A percentile compares a stretch with the other conserved stretches of the same genome.
phyloP scores from a whole-genome alignment of 2,113 vertebrate genomes.

The Apteryx mantelli region DNA sequence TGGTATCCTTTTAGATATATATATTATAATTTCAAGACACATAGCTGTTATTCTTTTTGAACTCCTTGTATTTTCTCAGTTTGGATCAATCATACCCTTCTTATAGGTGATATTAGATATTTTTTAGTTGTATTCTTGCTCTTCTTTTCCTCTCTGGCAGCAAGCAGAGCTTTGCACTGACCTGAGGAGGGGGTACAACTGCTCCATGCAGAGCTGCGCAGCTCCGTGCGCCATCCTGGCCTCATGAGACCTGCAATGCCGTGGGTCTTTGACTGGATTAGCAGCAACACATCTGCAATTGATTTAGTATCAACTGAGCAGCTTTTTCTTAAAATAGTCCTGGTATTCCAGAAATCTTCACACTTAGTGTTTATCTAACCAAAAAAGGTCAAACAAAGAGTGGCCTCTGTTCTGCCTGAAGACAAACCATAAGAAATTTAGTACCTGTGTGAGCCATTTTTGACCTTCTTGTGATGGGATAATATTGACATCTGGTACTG shows the following conservation, averaged over 20 bases:
- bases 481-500: neutral
- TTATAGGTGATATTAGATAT: neutral
- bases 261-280: neutral
- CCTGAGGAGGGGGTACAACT: neutral
- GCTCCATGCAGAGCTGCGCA: neutral
- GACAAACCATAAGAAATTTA: neutral
- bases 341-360: neutral
- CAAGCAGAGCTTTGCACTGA: neutral
- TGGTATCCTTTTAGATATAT: neutral
- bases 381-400: neutral
- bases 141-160: conserved; percentile 5
- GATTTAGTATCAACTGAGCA: neutral
- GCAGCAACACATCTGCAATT: neutral
- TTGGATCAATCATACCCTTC: neutral
- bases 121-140: conserved; percentile 4
- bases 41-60: conserved; percentile 5
- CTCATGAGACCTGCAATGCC: neutral
- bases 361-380: neutral
- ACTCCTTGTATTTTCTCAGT: conserved; percentile 3
- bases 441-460: neutral
- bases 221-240: neutral
- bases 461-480: neutral
- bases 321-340: neutral
- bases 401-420: neutral
- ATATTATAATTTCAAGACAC: neutral